Percentiles rank a stretch among this genome's conserved stretches.
These are phyloP conservation scores for Theocolax elegans DNA, from an alignment of 1,140 invertebrate genomes.

Conservation along the genomic window DNA sequence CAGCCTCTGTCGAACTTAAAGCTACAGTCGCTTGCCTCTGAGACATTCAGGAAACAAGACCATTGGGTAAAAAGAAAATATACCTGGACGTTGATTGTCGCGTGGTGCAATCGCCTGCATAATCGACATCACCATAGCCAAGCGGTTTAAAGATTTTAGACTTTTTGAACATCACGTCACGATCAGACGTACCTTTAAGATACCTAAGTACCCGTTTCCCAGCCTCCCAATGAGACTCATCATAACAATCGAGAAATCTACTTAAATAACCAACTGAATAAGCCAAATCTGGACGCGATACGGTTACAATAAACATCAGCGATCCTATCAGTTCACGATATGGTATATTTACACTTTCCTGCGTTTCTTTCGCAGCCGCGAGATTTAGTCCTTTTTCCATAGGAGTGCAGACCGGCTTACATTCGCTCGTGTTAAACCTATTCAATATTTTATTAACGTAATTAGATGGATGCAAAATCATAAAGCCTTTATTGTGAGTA, in stretches of 20 bases:
- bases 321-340: conserved; percentile 34
- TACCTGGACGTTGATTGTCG: too few species aligned
- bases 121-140: not conserved
- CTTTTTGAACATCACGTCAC: not conserved
- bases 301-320: conserved; percentile 25
- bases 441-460: too few species aligned
- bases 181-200: too few species aligned
- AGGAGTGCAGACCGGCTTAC: too few species aligned
- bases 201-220: too few species aligned
- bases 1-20: not conserved
- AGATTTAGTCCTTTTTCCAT: not conserved
- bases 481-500: not conserved
- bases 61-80: not conserved
- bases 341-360: conserved; percentile 12
- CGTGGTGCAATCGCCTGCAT: not conserved
- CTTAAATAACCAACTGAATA: too few species aligned
- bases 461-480: too few species aligned
- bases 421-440: too few species aligned
- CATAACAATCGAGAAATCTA: conserved; percentile 22
- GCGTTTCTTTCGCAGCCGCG: not conserved
- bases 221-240: not conserved
- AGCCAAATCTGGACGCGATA: conserved; percentile 25
- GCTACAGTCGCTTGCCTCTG: not conserved
- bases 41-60: not conserved
- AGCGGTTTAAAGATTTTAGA: not conserved